phyloP scores from a whole-genome alignment of 2,113 vertebrate genomes.

The Halcyon malimbica region DNA sequence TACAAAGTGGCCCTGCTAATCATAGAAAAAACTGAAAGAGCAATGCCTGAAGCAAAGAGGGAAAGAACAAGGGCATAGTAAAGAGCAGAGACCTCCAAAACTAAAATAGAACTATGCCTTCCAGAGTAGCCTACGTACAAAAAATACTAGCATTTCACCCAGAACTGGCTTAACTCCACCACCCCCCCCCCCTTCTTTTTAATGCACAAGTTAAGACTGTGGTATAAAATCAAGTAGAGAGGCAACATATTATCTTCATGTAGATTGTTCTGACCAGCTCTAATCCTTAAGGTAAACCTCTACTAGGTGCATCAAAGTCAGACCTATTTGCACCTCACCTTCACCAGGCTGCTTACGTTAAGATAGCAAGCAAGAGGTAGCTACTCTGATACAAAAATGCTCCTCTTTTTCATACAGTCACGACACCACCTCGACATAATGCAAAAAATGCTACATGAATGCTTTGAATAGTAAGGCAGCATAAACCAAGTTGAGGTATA shows the following conservation, averaged over 20 bases:
- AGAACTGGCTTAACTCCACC: not conserved
- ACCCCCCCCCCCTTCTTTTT: not conserved
- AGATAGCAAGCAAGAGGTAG: not conserved
- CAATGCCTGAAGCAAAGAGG: not conserved
- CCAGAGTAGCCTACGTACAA: not conserved
- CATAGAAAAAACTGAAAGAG: not conserved
- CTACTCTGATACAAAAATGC: not conserved
- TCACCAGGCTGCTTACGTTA: not conserved
- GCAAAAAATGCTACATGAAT: not conserved
- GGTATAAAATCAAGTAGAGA: not conserved
- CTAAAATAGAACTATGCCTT: not conserved
- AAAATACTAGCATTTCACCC: not conserved
- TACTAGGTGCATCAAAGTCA: not conserved
- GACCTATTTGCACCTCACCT: not conserved
- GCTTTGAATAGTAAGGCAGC: not conserved
- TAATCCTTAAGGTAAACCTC: not conserved
- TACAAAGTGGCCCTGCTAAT: not conserved
- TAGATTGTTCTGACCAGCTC: not conserved
- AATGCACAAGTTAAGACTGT: not conserved
- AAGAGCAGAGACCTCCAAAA: not conserved
- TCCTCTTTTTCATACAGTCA: not conserved
- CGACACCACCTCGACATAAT: not conserved
- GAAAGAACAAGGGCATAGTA: not conserved
- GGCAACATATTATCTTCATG: not conserved
- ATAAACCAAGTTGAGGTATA: fast-evolving